phyloP scores from a whole-genome alignment of 1,140 invertebrate genomes.

The Elymnias hypermnestra region DNA sequence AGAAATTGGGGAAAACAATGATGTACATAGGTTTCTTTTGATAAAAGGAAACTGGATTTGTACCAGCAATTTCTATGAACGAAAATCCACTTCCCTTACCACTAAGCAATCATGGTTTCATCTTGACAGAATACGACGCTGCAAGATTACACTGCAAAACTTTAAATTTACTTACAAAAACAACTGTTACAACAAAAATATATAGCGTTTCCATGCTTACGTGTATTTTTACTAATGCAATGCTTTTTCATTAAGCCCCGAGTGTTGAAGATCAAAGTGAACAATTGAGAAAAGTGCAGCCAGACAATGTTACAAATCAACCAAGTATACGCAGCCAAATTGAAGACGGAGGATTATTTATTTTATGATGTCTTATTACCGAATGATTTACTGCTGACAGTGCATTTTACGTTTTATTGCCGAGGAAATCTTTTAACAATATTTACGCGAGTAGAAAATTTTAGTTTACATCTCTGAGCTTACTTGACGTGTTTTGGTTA shows the following conservation, averaged over 20 bases:
- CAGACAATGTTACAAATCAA: slow-evolving; percentile 39
- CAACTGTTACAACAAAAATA: too few species aligned
- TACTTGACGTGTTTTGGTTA: not conserved
- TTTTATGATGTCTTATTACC: slow-evolving; percentile 50
- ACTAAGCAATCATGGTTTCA: too few species aligned
- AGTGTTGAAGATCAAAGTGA: slow-evolving; percentile 30
- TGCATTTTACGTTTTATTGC: slow-evolving; percentile 24
- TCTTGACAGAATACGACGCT: too few species aligned
- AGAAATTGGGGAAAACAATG: too few species aligned
- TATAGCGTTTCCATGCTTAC: too few species aligned
- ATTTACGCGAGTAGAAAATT: slow-evolving; percentile 8
- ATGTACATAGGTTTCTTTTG: too few species aligned
- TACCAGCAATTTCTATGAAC: too few species aligned
- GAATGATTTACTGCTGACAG: slow-evolving; percentile 47
- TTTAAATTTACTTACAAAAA: too few species aligned
- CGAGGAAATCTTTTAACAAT: slow-evolving; percentile 27
- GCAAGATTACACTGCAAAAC: too few species aligned
- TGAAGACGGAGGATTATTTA: slow-evolving; percentile 47
- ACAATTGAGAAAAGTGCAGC: slow-evolving; percentile 24
- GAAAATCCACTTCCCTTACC: too few species aligned
- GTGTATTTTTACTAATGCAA: slow-evolving; percentile 6
- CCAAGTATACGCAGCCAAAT: slow-evolving; percentile 37
- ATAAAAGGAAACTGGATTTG: too few species aligned
- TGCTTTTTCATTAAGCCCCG: slow-evolving; percentile 10
- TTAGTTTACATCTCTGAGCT: not conserved